phyloP scores from a whole-genome alignment of 2,797 vertebrate genomes.

The Nannoperca australis region DNA sequence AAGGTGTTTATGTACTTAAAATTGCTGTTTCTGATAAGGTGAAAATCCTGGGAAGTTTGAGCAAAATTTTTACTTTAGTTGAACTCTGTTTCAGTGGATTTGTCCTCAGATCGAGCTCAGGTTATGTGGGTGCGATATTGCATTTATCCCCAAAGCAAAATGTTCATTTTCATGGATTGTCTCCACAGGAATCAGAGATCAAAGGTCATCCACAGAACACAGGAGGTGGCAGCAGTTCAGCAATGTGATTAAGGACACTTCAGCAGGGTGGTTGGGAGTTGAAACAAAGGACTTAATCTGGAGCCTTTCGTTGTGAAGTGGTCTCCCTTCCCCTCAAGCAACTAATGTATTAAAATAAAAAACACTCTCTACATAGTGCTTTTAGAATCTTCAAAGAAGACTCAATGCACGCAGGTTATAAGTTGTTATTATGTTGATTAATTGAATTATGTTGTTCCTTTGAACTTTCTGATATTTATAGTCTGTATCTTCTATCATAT shows the following conservation, averaged over 20 bases:
- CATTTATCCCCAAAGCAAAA: not conserved
- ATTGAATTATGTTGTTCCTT: not conserved
- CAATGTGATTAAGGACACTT: not conserved
- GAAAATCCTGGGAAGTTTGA: not conserved
- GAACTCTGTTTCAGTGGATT: not conserved
- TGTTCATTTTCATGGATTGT: not conserved
- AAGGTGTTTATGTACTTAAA: not conserved
- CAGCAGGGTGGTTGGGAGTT: not conserved
- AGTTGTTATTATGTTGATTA: not conserved
- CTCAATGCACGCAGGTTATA: not conserved
- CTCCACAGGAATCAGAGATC: constrained; percentile 2
- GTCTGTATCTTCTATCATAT: not conserved
- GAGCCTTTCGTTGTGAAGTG: not conserved
- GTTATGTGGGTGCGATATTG: not conserved
- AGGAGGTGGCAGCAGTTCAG: not conserved
- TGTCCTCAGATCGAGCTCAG: not conserved
- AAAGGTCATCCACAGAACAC: constrained; percentile 6
- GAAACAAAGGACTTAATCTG: not conserved
- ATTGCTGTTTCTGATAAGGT: not conserved
- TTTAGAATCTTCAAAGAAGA: not conserved
- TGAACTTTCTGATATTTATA: not conserved
- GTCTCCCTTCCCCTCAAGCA: not conserved
- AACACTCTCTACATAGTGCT: not conserved
- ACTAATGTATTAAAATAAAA: not conserved
- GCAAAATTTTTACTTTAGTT: not conserved